These are phyloP conservation scores for Isichthys henryi DNA, from an alignment of 2,113 vertebrate genomes.

Conservation along the genomic window DNA sequence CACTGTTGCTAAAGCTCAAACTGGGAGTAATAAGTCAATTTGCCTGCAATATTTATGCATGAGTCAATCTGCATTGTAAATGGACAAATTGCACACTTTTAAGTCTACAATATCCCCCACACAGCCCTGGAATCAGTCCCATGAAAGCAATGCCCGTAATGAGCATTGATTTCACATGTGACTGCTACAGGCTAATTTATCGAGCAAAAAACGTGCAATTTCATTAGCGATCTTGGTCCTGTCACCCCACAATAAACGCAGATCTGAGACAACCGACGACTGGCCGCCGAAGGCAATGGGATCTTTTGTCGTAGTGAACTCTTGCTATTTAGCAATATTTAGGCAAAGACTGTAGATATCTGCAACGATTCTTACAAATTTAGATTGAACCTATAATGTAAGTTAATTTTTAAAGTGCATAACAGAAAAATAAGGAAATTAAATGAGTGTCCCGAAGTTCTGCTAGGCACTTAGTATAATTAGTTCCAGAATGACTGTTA, in stretches of 20 bases:
- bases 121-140: background rate
- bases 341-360: background rate
- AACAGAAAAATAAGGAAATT: background rate
- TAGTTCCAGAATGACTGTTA: background rate
- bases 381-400: background rate
- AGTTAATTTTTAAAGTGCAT: background rate
- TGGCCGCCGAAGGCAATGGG: background rate
- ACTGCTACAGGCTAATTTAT: background rate
- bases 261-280: background rate
- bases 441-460: background rate
- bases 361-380: background rate
- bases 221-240: background rate
- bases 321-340: background rate
- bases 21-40: background rate
- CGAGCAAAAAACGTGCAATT: background rate
- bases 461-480: background rate
- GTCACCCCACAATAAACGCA: background rate
- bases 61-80: background rate
- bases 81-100: constrained; percentile 1
- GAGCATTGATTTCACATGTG: background rate
- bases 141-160: background rate
- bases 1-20: background rate
- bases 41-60: background rate
- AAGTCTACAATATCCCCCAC: background rate
- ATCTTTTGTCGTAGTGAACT: background rate